A percentile compares a stretch with the other conserved stretches of the same genome.
These are phyloP conservation scores for Itoplectis maculator DNA, from an alignment of 2,888 invertebrate species.

Conservation along the genomic window DNA sequence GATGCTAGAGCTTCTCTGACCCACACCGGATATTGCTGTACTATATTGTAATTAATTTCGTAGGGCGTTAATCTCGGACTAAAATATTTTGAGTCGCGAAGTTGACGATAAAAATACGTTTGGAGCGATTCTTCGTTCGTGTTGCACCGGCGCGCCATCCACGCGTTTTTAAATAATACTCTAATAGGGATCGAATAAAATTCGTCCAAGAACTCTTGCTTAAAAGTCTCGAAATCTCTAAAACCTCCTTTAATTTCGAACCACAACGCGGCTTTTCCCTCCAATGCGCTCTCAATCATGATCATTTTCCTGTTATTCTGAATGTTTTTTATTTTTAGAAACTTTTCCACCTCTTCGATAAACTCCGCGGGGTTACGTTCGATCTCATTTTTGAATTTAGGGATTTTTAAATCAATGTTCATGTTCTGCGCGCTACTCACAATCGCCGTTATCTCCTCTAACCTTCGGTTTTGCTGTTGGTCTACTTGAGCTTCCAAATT, in stretches of 20 bases:
- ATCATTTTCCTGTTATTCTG: background rate
- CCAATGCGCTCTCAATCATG: background rate
- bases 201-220: background rate
- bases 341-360: conserved; percentile 4
- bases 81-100: conserved; percentile 39
- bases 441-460: conserved; percentile 3
- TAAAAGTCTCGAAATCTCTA: conserved; percentile 23
- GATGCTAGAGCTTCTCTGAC: conserved; percentile 29
- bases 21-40: conserved; percentile 32
- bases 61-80: conserved; percentile 19
- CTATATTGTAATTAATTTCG: conserved; percentile 36
- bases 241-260: background rate
- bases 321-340: conserved; percentile 8
- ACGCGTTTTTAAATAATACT: conserved; percentile 32
- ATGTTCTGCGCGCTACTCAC: background rate
- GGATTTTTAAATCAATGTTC: background rate
- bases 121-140: background rate
- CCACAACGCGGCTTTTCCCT: conserved; percentile 3
- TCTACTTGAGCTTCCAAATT: background rate
- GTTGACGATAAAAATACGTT: conserved; percentile 42
- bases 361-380: background rate
- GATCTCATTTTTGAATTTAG: background rate
- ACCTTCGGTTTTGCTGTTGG: background rate
- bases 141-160: conserved; percentile 25
- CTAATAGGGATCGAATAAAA: conserved; percentile 49